Evolutionary conservation across 2,797 vertebrate species (phyloP).

Genomic region (Thripadectes ignobilis): DNA sequence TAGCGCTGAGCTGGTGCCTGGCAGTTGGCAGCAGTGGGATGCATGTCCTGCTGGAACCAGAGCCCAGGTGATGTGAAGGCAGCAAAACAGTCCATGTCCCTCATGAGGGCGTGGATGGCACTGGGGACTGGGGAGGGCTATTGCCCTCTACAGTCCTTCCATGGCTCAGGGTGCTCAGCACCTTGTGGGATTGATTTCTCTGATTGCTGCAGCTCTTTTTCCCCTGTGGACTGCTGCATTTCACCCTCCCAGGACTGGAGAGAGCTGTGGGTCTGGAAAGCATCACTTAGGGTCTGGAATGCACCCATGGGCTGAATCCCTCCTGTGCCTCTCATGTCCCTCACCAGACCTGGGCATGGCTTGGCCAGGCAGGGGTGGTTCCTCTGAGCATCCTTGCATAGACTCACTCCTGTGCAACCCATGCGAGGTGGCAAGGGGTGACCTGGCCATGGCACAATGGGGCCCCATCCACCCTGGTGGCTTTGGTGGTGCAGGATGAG

Average conservation of each 20-base stretch:
- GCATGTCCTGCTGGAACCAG: background rate
- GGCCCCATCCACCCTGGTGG: fast-evolving
- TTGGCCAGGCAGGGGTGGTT: background rate
- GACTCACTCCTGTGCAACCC: background rate
- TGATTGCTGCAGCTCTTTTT: background rate
- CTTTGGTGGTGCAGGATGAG: background rate
- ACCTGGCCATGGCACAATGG: background rate
- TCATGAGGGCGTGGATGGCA: fast-evolving
- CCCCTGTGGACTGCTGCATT: background rate
- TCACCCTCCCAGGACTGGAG: background rate
- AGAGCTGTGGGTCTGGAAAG: background rate
- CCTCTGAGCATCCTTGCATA: background rate
- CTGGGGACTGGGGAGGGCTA: fast-evolving
- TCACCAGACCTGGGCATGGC: background rate
- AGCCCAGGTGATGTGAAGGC: background rate
- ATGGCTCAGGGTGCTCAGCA: background rate
- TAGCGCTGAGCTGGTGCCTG: background rate
- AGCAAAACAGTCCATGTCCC: fast-evolving
- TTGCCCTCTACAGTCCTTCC: background rate
- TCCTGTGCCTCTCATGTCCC: background rate
- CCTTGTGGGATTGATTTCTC: background rate
- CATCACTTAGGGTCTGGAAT: background rate
- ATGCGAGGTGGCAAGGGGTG: background rate
- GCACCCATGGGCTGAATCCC: background rate
- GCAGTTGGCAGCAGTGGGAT: background rate